Base-by-base conservation (phyloP, 2,797 vertebrate genomes). In the Buceros bicornis region DNA sequence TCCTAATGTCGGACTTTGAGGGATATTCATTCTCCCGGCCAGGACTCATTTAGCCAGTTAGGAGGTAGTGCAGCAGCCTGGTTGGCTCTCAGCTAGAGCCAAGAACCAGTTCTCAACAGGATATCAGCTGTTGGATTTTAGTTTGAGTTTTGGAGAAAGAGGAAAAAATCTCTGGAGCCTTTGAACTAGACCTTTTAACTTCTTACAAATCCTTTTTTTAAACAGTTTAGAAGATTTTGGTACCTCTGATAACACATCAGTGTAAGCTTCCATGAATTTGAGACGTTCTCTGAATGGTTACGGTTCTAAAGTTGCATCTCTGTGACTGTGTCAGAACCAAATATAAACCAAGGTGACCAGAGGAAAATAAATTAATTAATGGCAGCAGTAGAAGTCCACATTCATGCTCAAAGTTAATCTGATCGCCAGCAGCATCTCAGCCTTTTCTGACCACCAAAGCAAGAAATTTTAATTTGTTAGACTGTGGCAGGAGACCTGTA, bases 261-360 rank as follows among this genome's bases (percentile, higher is more conserved):
- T 13, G 19, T 10, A 29, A 67, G 24, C 33, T 54, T 53, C 29
- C 7, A 11, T 2, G n/a, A 4, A 18, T 37, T 57, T 56, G 60
- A 71, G 37, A 26, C 8, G 2, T 37, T 54, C 62, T 29, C 45
- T 29, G 56, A 42, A 40, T 7, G 4, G 37, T 6, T 61, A 28
- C 15, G 42, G 16, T 24, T 35, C n/a, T 22, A 40, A 81, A 58
- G 20, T 54, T 62, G 22, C 0, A 0, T 65, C 42, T 60, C 56
- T n/a, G 18, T 48, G 40, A 51, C 43, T 24, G 20, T 16, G 8
- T 20, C 45, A 61, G 51, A 87, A 65, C 5, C 10, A 87, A 72
- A 84, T 13, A 70, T 8, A 33, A 62, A 87, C 20, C 8, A 48
- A 79, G 3, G 13, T 17, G 54, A 26, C 2, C 19, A 10, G 28